These are phyloP conservation scores for Sorex araneus DNA, from an alignment of 2,113 vertebrate species.

Conservation along the genomic window DNA sequence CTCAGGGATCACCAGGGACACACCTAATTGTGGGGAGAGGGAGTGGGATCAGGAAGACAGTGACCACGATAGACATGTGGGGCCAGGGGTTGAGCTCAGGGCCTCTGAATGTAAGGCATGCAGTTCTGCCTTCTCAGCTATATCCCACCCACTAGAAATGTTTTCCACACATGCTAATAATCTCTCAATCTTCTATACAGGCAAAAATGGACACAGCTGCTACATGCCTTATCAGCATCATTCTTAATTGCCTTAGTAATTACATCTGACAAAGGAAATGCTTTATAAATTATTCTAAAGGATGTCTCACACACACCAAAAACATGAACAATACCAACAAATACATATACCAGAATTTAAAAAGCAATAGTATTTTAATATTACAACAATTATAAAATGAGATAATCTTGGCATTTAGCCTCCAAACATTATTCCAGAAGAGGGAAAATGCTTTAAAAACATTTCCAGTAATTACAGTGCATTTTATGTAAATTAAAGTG, in stretches of 20 bases:
- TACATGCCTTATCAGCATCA: not conserved
- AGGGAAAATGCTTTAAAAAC: conserved; percentile 43
- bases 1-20: too few relatives aligned
- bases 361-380: conserved; percentile 41
- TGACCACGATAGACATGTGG: too few relatives aligned
- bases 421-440: conserved; percentile 9
- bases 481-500: not conserved
- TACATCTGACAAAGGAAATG: conserved; percentile 20
- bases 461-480: not conserved
- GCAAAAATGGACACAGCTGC: not conserved
- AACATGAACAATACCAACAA: not conserved
- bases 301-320: not conserved
- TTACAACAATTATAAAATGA: conserved; percentile 39
- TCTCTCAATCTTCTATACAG: conserved; percentile 7
- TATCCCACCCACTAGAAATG: conserved; percentile 6
- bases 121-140: too few relatives aligned
- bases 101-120: too few relatives aligned
- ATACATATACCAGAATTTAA: not conserved
- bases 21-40: too few relatives aligned
- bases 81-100: too few relatives aligned
- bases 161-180: conserved; percentile 21
- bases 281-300: conserved; percentile 42
- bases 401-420: not conserved
- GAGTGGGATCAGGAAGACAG: too few relatives aligned
- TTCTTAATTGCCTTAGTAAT: conserved; percentile 57